Percentiles rank a stretch among this genome's conserved stretches.
Conservation (phyloP, 2,888 invertebrate genomes). For the Acanthosepion pharaonis region DNA sequence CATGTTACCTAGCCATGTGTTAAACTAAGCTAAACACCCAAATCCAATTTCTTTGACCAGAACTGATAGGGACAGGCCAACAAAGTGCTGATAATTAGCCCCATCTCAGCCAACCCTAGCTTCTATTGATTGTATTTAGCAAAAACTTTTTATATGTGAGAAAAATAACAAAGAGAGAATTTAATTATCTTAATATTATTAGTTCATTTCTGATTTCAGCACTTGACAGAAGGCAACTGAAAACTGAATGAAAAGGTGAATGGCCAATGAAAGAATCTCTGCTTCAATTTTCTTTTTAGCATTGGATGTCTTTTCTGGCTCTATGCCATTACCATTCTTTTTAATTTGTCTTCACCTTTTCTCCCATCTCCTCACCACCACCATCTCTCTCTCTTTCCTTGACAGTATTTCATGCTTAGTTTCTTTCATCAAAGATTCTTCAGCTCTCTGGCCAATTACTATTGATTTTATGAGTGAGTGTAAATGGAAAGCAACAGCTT, state of each 20-base stretch:
- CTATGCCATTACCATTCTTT: too few species aligned
- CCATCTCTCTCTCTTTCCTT: neutral
- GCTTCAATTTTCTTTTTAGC: neutral
- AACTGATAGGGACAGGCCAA: neutral
- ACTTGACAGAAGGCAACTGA: neutral
- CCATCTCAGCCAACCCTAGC: neutral
- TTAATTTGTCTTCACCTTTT: too few species aligned
- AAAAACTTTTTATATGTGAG: neutral
- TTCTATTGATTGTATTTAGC: neutral
- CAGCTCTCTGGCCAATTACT: neutral
- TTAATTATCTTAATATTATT: neutral
- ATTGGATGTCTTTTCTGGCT: too few species aligned
- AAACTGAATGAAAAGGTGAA: neutral
- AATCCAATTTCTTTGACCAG: neutral
- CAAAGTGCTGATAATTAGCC: neutral
- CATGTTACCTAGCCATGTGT: too few species aligned
- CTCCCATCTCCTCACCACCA: too few species aligned
- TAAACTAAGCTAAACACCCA: too few species aligned
- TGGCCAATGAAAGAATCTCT: neutral
- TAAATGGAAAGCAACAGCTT: neutral
- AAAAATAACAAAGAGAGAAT: neutral
- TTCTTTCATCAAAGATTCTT: neutral
- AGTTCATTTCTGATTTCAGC: conserved; percentile 3
- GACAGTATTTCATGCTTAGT: neutral
- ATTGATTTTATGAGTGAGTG: neutral